Evolutionary conservation across 2,113 vertebrate genomes (phyloP), one percentile per base, ranked within the genome.

Genomic region (Eonycteris spelaea): DNA sequence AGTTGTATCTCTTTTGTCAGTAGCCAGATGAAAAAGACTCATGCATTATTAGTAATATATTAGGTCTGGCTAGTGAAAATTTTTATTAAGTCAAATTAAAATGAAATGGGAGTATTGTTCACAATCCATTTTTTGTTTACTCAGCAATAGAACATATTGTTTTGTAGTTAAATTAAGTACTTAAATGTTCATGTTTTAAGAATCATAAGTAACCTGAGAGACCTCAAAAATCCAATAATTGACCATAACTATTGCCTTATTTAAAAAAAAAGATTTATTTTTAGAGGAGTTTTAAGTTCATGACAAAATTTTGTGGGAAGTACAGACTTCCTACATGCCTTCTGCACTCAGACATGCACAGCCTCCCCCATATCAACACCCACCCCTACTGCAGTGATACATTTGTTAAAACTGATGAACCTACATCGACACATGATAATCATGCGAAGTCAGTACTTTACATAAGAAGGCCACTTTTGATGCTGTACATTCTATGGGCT

Each of bases 371-470:
- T 3, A 4, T 10, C 22, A 18, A 11, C n/a, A 59, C 0, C 14
- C n/a, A n/a, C n/a, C 2, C 26, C 10, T 7, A 22, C 12, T 5
- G 2, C 2, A 24, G 57, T 0, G 0, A 1, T 4, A 1, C 28
- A 13, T 7, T 48, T 2, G 4, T 18, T 35, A 57, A 10, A 19
- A 18, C 1, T 12, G n/a, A 55, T 30, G 26, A 24, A 2, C 14
- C 7, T 3, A 7, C 35, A 22, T 0, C 1, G 53, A 2, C 2
- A 7, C 3, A 10, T 8, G 24, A 15, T 22, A 0, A 7, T 6
- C 51, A 21, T 3, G 19, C 40, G n/a, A n/a, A 57, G 43, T 22
- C 28, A 26, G 9, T 0, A 1, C 33, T 24, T 26, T 5, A 40
- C 5, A 3, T 1, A 4, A 10, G 3, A 51, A 28, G 35, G 7